Evolutionary conservation across 2,113 vertebrate genomes (phyloP), one percentile per base, ranked within the genome.

Genomic region (Pteropus alecto): DNA sequence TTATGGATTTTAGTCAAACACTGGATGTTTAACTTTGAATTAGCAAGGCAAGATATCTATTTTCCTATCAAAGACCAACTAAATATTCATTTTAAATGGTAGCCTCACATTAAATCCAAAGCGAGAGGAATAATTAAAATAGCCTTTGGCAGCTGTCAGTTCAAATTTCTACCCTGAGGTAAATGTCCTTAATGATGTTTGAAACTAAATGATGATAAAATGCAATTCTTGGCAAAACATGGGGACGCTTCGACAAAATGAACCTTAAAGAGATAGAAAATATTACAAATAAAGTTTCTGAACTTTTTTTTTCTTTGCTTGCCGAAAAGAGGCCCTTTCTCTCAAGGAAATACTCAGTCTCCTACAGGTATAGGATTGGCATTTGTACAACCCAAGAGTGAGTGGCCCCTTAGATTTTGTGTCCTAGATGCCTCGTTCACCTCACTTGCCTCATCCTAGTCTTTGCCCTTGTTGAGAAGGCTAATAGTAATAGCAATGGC

Each of bases 151-250:
- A 83, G 43, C 7, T 14, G 21, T 48, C 63, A 92, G 51, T 46
- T 93, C 71, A 84, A 71, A 76, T 65, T 73, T 78, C 51, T 38
- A 19, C 41, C 19, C 38, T 76, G 28, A 60, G 22, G 11, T 61
- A 77, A 87, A 71, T 73, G 9, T 60, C n/a, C 78, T 71, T 22
- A 89, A 67, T 10, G 68, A 35, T 77, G 30, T 74, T 54, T 89
- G 48, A 86, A 96, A 78, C 16, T 35, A 78, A 78, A 70, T 73
- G 38, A 76, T 60, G 19, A 46, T 14, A 93, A 38, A 68, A 90
- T 73, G 9, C 10, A 89, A 82, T 94, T 94, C 73, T 93, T 95
- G n/a, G 46, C 82, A 58, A 94, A 95, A 78, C 33, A 46, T 26
- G 5, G 51, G 90, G 70, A 70, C 3, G 11, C 30, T 26, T 91